Percentiles rank a stretch among this genome's conserved stretches.
phyloP scores from a whole-genome alignment of 23 tunicate species.

The Ascidia mentula region DNA sequence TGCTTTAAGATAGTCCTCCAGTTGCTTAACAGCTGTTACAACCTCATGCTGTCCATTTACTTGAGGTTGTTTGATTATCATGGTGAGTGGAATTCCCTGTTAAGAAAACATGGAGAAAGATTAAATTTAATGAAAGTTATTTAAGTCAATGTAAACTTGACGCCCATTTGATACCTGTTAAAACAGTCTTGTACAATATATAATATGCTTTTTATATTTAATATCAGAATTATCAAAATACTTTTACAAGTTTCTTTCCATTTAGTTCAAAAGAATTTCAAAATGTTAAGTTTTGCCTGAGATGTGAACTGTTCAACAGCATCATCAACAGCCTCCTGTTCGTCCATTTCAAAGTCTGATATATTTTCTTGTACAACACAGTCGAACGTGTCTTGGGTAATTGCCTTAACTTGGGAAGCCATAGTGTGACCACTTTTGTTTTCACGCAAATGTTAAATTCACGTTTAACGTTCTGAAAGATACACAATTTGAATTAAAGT shows the following conservation, averaged over 20 bases:
- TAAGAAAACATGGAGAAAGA: too few relatives aligned
- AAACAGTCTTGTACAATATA: not conserved
- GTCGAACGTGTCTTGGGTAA: conserved; percentile 87
- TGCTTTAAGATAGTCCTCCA: not conserved
- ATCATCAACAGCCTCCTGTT: conserved; percentile 66
- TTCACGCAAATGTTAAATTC: too few relatives aligned
- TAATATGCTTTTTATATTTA: too few relatives aligned
- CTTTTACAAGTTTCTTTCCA: too few relatives aligned
- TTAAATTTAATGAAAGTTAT: too few relatives aligned
- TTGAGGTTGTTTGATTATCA: conserved; percentile 71
- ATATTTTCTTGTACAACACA: conserved; percentile 79
- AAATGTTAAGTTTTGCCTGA: conserved; percentile 22
- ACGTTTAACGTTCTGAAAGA: too few relatives aligned
- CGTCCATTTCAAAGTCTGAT: conserved; percentile 82
- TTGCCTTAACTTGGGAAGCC: conserved; percentile 31
- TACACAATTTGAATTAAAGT: too few relatives aligned
- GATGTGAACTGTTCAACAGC: conserved; percentile 72
- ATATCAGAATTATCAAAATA: too few relatives aligned
- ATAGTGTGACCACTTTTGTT: too few relatives aligned
- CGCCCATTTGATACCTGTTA: too few relatives aligned
- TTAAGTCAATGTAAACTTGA: too few relatives aligned
- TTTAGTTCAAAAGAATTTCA: too few relatives aligned
- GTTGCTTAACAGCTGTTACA: conserved; percentile 8
- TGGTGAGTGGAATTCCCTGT: conserved; percentile 60
- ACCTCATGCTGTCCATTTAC: conserved; percentile 47